phyloP scores from a whole-genome alignment of 2,888 invertebrate genomes.

The Chymomyza amoena region DNA sequence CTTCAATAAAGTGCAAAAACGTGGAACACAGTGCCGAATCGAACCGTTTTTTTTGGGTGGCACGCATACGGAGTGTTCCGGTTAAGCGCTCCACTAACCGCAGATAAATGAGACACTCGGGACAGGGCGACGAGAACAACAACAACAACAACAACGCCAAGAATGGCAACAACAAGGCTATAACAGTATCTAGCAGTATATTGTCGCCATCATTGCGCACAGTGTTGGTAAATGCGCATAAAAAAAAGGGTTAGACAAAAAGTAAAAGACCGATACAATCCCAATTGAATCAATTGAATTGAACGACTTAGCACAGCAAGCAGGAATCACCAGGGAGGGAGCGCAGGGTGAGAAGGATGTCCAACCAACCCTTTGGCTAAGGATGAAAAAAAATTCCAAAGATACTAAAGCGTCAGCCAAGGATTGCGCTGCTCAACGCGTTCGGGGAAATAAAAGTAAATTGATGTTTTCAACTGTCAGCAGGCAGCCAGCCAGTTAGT shows the following conservation, averaged over 20 bases:
- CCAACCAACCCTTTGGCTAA: conserved; percentile 23
- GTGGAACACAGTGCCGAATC: conserved; percentile 12
- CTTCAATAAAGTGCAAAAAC: conserved; percentile 49
- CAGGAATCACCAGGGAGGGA: background rate
- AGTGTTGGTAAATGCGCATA: background rate
- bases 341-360: background rate
- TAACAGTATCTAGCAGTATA: conserved; percentile 38
- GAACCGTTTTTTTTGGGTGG: background rate
- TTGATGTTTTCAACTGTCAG: conserved; percentile 70
- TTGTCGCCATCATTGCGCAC: background rate
- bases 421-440: conserved; percentile 37
- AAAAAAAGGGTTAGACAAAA: background rate
- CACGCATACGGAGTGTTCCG: conserved; percentile 11
- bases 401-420: conserved; percentile 47
- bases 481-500: conserved; percentile 5
- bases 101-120: conserved; percentile 70
- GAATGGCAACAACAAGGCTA: conserved; percentile 16
- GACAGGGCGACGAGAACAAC: conserved; percentile 37
- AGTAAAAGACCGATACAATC: conserved; percentile 68
- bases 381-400: conserved; percentile 10
- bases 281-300: conserved; percentile 72
- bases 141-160: conserved; percentile 5
- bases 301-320: conserved; percentile 55
- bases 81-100: conserved; percentile 44
- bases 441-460: conserved; percentile 63